phyloP scores from a whole-genome alignment of 1,140 invertebrate genomes.

The Drosophila guanche region DNA sequence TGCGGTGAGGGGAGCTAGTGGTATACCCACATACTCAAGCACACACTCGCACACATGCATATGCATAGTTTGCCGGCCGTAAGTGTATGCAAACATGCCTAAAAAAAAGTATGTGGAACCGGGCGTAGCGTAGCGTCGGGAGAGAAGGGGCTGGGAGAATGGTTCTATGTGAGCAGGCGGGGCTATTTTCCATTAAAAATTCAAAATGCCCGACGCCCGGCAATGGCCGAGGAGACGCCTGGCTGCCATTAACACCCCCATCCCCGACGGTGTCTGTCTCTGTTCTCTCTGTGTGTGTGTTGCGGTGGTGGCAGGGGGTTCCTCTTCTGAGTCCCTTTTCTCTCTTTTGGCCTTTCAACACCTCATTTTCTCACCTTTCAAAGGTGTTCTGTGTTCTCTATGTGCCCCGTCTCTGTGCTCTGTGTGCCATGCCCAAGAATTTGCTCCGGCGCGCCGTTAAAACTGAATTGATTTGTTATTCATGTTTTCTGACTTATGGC shows the following conservation, averaged over 20 bases:
- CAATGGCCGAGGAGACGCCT: slow-evolving; percentile 41
- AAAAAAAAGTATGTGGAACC: slow-evolving; percentile 62
- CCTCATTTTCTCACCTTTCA: slow-evolving; percentile 76
- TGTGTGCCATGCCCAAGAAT: slow-evolving; percentile 56
- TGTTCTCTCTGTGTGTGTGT: slow-evolving; percentile 29
- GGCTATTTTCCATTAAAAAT: slow-evolving; percentile 72
- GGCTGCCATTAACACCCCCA: slow-evolving; percentile 74
- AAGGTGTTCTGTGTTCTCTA: slow-evolving; percentile 30
- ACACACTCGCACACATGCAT: slow-evolving; percentile 63
- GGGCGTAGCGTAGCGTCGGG: neutral
- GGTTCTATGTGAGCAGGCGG: slow-evolving; percentile 62
- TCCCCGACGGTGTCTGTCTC: slow-evolving; percentile 4
- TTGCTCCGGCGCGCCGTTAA: slow-evolving; percentile 66
- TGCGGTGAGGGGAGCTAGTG: slow-evolving; percentile 6
- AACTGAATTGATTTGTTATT: slow-evolving; percentile 81
- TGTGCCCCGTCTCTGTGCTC: slow-evolving; percentile 25
- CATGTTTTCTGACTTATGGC: slow-evolving; percentile 81
- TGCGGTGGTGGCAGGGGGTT: slow-evolving; percentile 11
- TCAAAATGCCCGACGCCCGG: slow-evolving; percentile 75
- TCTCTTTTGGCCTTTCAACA: slow-evolving; percentile 65
- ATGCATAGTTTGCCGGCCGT: slow-evolving; percentile 75
- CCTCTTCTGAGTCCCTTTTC: slow-evolving; percentile 43
- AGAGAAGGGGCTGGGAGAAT: neutral
- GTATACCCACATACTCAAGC: slow-evolving; percentile 3
- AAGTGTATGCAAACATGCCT: slow-evolving; percentile 80